Evolutionary conservation across 2,113 vertebrate species (phyloP).

Genomic region (Gracilinanus agilis): DNA sequence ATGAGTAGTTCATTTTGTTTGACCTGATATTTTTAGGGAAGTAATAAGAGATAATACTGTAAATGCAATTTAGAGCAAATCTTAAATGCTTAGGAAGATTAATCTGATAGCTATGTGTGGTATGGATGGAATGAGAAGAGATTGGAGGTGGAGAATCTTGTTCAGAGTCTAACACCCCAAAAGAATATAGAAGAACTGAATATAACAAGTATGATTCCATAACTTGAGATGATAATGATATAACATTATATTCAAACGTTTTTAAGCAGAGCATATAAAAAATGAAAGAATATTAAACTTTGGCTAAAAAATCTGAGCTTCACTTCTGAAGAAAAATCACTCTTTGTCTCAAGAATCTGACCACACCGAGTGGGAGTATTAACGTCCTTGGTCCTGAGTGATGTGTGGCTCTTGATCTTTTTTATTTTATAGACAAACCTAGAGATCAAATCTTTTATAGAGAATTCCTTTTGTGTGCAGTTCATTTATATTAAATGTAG

Average conservation of each 20-base stretch:
- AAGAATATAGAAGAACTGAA: not conserved
- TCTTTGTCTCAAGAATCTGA: slow-evolving; percentile 32
- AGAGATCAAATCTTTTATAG: not conserved
- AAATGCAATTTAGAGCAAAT: not conserved
- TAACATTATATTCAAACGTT: slow-evolving; percentile 31
- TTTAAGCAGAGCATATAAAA: not conserved
- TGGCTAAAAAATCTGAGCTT: slow-evolving; percentile 25
- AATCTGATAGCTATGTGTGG: not conserved
- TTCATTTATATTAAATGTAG: slow-evolving; percentile 30
- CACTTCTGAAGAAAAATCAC: slow-evolving; percentile 46
- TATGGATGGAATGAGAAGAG: slow-evolving; percentile 39
- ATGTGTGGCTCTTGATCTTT: slow-evolving; percentile 10
- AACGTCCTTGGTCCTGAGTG: not conserved
- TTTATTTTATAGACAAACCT: not conserved
- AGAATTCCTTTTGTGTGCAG: not conserved
- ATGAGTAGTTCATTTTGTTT: not conserved
- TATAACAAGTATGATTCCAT: slow-evolving; percentile 39
- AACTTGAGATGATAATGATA: slow-evolving; percentile 33
- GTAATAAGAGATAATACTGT: not conserved
- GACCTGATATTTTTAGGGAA: not conserved
- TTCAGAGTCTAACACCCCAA: not conserved
- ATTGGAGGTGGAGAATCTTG: not conserved
- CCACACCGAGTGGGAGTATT: not conserved
- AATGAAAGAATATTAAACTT: slow-evolving; percentile 25
- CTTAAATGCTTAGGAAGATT: slow-evolving; percentile 4